phyloP scores from a whole-genome alignment of 2,888 invertebrate genomes.

The Boloria euphrosyne region DNA sequence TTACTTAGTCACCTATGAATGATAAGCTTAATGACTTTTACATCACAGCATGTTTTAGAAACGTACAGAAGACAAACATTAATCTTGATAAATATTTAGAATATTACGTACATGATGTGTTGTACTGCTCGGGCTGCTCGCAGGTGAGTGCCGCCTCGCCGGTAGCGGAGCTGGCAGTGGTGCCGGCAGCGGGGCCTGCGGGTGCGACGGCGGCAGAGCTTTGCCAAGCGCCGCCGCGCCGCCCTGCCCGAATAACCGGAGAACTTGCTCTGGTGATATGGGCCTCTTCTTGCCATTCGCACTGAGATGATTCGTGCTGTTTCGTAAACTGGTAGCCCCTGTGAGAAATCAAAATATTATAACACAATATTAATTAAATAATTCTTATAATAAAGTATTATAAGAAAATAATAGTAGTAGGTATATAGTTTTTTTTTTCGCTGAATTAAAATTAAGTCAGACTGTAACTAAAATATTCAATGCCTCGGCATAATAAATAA shows the following conservation, averaged over 20 bases:
- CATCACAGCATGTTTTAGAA: too few relatives aligned
- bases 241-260: constrained; percentile 84
- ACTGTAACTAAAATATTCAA: too few relatives aligned
- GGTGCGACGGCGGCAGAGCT: constrained; percentile 73
- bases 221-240: constrained; percentile 76
- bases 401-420: too few relatives aligned
- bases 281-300: constrained; percentile 88
- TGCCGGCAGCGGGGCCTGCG: constrained; percentile 70
- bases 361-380: too few relatives aligned
- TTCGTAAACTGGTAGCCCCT: constrained; percentile 70
- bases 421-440: too few relatives aligned
- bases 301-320: constrained; percentile 80
- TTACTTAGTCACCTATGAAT: too few relatives aligned
- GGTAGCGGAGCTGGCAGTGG: constrained; percentile 78
- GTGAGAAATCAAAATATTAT: constrained; percentile 31
- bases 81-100: background rate
- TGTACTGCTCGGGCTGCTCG: constrained; percentile 90
- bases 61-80: too few relatives aligned
- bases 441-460: too few relatives aligned
- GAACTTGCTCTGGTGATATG: constrained; percentile 92
- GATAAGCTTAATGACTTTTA: too few relatives aligned
- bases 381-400: too few relatives aligned
- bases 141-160: constrained; percentile 83
- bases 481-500: too few relatives aligned
- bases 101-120: constrained; percentile 85